Percentiles rank a stretch among this genome's conserved stretches.
Evolutionary conservation across 1,140 invertebrate genomes (phyloP).

Genomic region (Papilio glaucus): DNA sequence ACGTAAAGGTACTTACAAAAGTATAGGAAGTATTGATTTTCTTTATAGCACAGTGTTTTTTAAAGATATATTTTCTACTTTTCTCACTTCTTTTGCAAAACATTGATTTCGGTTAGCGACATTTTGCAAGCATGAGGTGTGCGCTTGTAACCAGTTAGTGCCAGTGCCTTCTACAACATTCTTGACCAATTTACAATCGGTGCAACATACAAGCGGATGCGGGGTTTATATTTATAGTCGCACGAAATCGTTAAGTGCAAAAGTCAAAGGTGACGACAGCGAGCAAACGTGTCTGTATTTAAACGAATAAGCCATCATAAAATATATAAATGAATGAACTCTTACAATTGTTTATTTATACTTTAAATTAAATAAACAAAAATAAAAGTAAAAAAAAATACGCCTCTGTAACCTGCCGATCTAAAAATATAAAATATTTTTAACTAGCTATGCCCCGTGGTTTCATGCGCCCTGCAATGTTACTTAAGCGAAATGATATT

Average conservation of each 20-base stretch:
- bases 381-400: too few species aligned
- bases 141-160: constrained; percentile 12
- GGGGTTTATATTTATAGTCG: background rate
- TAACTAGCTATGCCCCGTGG: too few species aligned
- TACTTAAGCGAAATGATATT: too few species aligned
- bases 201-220: constrained; percentile 14
- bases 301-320: background rate
- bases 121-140: constrained; percentile 7
- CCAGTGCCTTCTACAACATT: constrained; percentile 27
- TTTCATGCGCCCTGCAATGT: too few species aligned
- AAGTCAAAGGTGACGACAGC: background rate
- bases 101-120: background rate
- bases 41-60: background rate
- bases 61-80: background rate
- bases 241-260: background rate
- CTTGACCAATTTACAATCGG: constrained; percentile 37
- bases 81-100: background rate
- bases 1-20: too few species aligned
- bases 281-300: too few species aligned
- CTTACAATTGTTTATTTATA: too few species aligned
- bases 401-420: too few species aligned
- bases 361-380: too few species aligned
- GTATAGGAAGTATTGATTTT: background rate
- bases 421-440: too few species aligned
- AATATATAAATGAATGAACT: background rate